phyloP scores from a whole-genome alignment of 2,113 vertebrate genomes.

The Tachuris rubrigastra region DNA sequence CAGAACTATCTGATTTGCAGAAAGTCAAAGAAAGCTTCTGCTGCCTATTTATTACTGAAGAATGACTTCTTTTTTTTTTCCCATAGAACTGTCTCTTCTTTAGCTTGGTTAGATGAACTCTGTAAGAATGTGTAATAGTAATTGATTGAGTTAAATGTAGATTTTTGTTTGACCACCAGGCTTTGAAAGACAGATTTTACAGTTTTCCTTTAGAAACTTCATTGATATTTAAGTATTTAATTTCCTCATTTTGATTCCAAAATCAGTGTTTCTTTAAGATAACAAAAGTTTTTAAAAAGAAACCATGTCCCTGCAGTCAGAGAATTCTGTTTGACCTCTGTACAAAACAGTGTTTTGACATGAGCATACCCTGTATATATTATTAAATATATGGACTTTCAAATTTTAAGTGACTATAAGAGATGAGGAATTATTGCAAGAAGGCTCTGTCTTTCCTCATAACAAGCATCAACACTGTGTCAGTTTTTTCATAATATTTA shows the following conservation, averaged over 20 bases:
- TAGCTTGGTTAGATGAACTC: not conserved
- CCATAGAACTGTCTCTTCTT: not conserved
- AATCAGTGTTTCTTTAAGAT: not conserved
- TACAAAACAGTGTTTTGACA: not conserved
- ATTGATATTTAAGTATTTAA: not conserved
- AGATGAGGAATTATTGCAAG: not conserved
- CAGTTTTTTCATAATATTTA: not conserved
- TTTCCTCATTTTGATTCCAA: not conserved
- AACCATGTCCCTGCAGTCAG: not conserved
- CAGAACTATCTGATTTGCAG: not conserved
- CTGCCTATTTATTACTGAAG: not conserved
- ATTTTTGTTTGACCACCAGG: not conserved
- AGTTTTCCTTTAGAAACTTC: not conserved
- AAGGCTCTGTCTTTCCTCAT: not conserved
- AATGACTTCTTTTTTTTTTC: not conserved
- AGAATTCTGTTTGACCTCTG: not conserved
- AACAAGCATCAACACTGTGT: not conserved
- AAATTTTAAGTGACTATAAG: not conserved
- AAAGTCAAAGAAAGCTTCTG: not conserved
- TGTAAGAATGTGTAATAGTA: not conserved
- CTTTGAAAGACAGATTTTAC: not conserved
- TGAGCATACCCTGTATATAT: not conserved
- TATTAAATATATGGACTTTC: not conserved
- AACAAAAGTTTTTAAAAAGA: not conserved
- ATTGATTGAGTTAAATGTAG: not conserved